A percentile compares a stretch with the other conserved stretches of the same genome.
Evolutionary conservation across 2,113 vertebrate species (phyloP).

Genomic region (Colius striatus): DNA sequence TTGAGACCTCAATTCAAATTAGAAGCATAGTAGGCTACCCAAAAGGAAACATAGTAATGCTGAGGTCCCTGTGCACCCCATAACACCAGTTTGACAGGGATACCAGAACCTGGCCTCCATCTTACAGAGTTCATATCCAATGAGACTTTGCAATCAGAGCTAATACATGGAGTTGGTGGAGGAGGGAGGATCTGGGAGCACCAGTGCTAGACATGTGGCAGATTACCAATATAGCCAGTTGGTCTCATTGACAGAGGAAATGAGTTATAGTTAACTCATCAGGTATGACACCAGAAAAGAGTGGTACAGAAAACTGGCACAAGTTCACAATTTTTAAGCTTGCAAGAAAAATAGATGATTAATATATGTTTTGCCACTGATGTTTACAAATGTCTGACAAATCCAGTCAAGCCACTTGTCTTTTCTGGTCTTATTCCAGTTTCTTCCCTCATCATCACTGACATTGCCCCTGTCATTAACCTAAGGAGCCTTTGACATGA

Average conservation of each 20-base stretch:
- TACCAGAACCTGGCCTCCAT: neutral
- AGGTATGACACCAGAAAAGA: constrained; percentile 14
- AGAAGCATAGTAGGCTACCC: neutral
- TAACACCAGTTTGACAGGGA: neutral
- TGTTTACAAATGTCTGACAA: constrained; percentile 33
- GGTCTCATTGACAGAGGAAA: constrained; percentile 50
- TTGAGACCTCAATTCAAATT: neutral
- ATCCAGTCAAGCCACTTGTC: constrained; percentile 8
- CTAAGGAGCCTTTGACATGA: neutral
- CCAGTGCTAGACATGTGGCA: neutral
- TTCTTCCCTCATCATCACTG: neutral
- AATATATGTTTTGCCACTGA: neutral
- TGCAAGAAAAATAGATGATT: constrained; percentile 43
- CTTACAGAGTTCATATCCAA: neutral
- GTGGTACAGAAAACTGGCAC: neutral
- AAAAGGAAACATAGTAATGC: neutral
- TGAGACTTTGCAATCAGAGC: neutral
- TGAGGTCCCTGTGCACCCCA: neutral
- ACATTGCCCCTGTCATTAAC: neutral
- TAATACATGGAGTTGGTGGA: neutral
- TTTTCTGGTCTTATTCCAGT: neutral
- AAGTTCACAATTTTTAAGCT: neutral
- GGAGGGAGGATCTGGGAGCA: neutral
- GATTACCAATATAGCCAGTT: constrained; percentile 33
- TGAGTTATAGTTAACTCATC: constrained; percentile 55